Evolutionary conservation across 2,797 vertebrate species (phyloP).

Genomic region (Pelobates cultripes): DNA sequence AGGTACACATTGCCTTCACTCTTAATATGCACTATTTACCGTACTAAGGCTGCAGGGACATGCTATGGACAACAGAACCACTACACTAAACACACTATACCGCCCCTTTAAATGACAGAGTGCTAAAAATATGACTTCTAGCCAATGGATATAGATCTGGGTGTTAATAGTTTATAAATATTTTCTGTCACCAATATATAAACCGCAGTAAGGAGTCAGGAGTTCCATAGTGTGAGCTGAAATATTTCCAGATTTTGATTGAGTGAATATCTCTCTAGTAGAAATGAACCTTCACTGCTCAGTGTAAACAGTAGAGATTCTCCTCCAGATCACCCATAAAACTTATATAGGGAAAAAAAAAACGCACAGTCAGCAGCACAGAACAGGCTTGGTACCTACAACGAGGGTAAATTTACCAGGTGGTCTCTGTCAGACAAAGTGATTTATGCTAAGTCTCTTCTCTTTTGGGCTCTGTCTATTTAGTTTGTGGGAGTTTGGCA

Average conservation of each 20-base stretch:
- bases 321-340: slow-evolving; percentile 63
- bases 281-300: slow-evolving; percentile 48
- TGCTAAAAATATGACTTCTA: too few species aligned
- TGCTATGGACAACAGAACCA: too few species aligned
- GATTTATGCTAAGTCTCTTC: slow-evolving; percentile 67
- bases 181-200: too few species aligned
- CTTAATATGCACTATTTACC: too few species aligned
- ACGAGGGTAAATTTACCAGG: slow-evolving; percentile 63
- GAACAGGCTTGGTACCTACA: slow-evolving; percentile 55
- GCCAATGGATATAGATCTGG: too few species aligned
- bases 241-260: neutral
- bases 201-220: neutral
- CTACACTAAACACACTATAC: too few species aligned
- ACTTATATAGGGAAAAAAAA: slow-evolving; percentile 26
- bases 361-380: slow-evolving; percentile 64
- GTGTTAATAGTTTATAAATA: too few species aligned
- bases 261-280: slow-evolving; percentile 40
- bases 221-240: neutral
- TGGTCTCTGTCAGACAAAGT: slow-evolving; percentile 69
- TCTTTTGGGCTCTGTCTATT: slow-evolving; percentile 71
- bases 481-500: slow-evolving; percentile 69
- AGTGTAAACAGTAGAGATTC: slow-evolving; percentile 63
- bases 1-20: too few species aligned
- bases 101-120: too few species aligned
- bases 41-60: too few species aligned